Percentiles rank a stretch among this genome's conserved stretches.
These are phyloP conservation scores for Tympanuchus pallidicinctus DNA, from an alignment of 2,113 vertebrate genomes.

Conservation along the genomic window DNA sequence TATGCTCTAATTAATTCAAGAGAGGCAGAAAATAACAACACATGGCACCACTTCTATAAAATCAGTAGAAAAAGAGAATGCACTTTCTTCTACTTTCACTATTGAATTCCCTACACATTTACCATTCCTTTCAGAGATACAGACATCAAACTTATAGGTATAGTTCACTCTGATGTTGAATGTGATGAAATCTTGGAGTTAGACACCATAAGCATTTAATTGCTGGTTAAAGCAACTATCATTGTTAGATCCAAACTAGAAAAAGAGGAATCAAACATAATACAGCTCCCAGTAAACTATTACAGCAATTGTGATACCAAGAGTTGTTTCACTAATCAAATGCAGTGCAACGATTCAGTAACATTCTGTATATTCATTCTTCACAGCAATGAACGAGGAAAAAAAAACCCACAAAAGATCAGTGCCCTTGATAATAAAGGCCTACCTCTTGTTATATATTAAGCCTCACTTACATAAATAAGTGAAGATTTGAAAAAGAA, in stretches of 20 bases:
- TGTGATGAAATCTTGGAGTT: not conserved
- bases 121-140: not conserved
- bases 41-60: constrained; percentile 5
- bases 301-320: not conserved
- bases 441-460: not conserved
- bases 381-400: not conserved
- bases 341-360: not conserved
- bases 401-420: not conserved
- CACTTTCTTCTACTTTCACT: constrained; percentile 15
- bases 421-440: not conserved
- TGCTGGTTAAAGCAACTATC: not conserved
- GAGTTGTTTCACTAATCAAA: not conserved
- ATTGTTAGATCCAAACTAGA: not conserved
- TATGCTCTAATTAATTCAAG: constrained; percentile 53
- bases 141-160: not conserved
- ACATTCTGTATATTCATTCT: not conserved
- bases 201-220: not conserved
- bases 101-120: not conserved
- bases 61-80: not conserved
- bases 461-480: not conserved
- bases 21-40: constrained; percentile 39
- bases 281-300: not conserved
- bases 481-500: not conserved
- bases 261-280: not conserved
- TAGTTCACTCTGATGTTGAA: not conserved